Evolutionary conservation across 2,888 invertebrate genomes (phyloP).

Genomic region (Lochmaea crataegi): DNA sequence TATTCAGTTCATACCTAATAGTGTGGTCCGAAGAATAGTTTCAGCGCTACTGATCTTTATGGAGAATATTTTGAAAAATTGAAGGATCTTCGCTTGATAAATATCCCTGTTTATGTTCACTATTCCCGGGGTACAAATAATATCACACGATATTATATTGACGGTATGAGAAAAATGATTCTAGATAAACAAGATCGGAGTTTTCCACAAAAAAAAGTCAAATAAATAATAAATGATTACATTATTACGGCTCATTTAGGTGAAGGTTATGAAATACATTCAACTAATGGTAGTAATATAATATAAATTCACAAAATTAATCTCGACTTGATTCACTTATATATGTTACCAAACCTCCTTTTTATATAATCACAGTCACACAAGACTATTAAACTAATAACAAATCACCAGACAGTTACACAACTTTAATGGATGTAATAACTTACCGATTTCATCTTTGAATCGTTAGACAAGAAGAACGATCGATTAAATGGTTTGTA

Average conservation of each 20-base stretch:
- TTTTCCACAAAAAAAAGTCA: neutral
- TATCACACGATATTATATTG: no score
- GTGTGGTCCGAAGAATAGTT: no score
- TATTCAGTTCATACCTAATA: no score
- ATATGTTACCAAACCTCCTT: neutral
- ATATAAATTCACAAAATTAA: neutral
- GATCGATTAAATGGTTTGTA: constrained; percentile 31
- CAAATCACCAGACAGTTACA: constrained; percentile 21
- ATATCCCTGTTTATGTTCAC: no score
- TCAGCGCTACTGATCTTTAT: no score
- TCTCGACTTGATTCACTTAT: neutral
- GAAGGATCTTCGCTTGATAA: no score
- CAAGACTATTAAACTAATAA: constrained; percentile 1
- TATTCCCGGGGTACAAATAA: no score
- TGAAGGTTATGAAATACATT: constrained; percentile 11
- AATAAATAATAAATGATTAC: neutral
- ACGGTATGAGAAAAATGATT: no score
- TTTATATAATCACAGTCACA: constrained; percentile 29
- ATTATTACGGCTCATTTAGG: neutral
- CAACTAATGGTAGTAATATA: neutral
- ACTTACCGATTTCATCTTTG: constrained; percentile 46
- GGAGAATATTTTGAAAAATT: no score
- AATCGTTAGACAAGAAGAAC: constrained; percentile 31
- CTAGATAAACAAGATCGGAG: no score
- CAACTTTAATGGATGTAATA: constrained; percentile 23